Base-by-base conservation (phyloP, 2,888 invertebrate genomes). In the Hoplodrina blanda region DNA sequence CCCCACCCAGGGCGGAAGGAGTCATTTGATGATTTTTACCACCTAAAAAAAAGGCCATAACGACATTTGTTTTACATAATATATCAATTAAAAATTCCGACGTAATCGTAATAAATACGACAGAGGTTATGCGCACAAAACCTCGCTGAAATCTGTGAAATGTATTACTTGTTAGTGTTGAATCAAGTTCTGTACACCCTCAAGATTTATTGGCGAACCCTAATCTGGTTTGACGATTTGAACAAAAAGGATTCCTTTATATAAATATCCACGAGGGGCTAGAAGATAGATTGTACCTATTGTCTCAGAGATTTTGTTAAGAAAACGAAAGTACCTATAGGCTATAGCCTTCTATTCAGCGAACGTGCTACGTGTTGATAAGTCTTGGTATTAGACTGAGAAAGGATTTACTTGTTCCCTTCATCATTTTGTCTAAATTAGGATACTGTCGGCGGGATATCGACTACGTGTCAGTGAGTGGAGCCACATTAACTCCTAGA, bases 181-280 rank as follows among this genome's bases (percentile, higher is more conserved):
- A 63, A 71, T 63, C 37, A 57, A 66, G 57, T 54, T 68, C 25
- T 68, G 62, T 65, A 25, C 55, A 56, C 15, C 46, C 61, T 62
- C 66, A 20, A 54, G 63, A 76, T 81, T 69, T 73, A 80, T 82
- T 59, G 55, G 50, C 10, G 41, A 54, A 66, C 66, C 80, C 64
- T 60, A 71, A 71, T 80, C 62, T 64, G 41, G 65, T 69, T 73
- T 80, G 77, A 83, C 70, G 56, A 68, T 65, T 73, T 49, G 52
- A 55, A 66, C 54, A 56, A 80, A 83, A 76, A 67, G 76, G 68
- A 62, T 70, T 67, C 41, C 53, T 66, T 50, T 70, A 37, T 62
- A 59, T 69, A 70, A 70, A 68, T 69, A 70, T 65, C 69, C 71
- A 56, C 50, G 11, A 57, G 67, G 61, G 78, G 44, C 33, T 41